Evolutionary conservation across 2,888 invertebrate species (phyloP), one percentile per base, ranked within the genome.

Genomic region (Nomada lathburiana): DNA sequence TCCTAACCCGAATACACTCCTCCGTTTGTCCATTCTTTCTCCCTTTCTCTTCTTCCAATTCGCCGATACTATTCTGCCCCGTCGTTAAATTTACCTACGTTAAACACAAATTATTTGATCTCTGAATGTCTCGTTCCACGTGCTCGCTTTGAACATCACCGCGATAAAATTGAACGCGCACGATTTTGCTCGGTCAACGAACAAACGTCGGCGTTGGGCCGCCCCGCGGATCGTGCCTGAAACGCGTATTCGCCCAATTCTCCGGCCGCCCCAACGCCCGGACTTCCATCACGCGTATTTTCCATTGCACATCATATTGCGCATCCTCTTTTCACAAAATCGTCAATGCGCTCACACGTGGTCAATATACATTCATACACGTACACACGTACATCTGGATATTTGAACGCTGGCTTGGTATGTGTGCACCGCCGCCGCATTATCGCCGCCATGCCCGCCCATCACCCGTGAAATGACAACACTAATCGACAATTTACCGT

Each of bases 351-450:
- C 18, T 55, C 57, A 47, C 78, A 47, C 83, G 80, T 84, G 68
- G 78, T 81, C 63, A 29, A 81, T 57, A 84, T 75, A 52, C 20
- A 42, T 42, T 13, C 42, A 50, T 10, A 77, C 63, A 84, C 62
- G 75, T 63, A 82, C 72, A 78, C 50, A 68, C 26, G 53, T 70
- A 82, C 76, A 76, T 85, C 76, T 88, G 83, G 72, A 90, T 86
- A 89, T 86, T 90, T 89, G 88, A 92, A 90, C 83, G 88, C 89
- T 92, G 92, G 90, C 92, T 92, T 92, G 91, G 90, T 92, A 92
- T 88, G 88, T 91, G 89, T 92, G 91, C 91, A 92, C 91, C 88
- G 88, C 91, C 88, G 91, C 88, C 89, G 91, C 91, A 92, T 92
- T 89, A 91, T 90, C 89, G 88, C 90, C 90, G 88, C 90, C 90